These are phyloP conservation scores for Drosophila malerkotliana DNA, from an alignment of 1,140 invertebrate species.

Conservation along the genomic window DNA sequence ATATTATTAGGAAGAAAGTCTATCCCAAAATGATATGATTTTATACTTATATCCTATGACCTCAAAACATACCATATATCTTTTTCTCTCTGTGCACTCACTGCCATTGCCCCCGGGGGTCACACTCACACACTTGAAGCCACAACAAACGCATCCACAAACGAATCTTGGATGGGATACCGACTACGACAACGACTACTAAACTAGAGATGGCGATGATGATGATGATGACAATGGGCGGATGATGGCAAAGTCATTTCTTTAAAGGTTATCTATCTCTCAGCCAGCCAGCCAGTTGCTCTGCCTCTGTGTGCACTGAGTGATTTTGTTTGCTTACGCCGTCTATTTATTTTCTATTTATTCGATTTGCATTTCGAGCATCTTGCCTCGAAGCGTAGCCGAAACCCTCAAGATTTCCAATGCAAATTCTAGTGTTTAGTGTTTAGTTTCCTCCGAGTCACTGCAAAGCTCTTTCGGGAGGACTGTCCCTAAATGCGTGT, in stretches of 20 bases:
- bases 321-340: conserved; percentile 64
- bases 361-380: conserved; percentile 71
- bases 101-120: conserved; percentile 49
- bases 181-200: background rate
- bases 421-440: conserved; percentile 45
- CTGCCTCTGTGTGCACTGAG: conserved; percentile 23
- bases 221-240: conserved; percentile 44
- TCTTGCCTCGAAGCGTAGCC: conserved; percentile 39
- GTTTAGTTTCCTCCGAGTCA: conserved; percentile 41
- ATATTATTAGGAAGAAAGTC: too few species aligned
- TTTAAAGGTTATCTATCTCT: conserved; percentile 48
- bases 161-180: conserved; percentile 10
- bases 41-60: background rate
- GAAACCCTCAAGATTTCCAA: conserved; percentile 60
- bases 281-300: background rate
- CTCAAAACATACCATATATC: background rate
- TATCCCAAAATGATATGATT: too few species aligned
- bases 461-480: background rate
- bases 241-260: conserved; percentile 48
- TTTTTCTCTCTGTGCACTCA: conserved; percentile 1
- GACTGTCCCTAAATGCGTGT: conserved; percentile 5
- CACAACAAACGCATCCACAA: conserved; percentile 40
- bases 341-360: conserved; percentile 80
- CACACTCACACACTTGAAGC: conserved; percentile 51
- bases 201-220: conserved; percentile 21